Base-by-base conservation (phyloP, 2,797 vertebrate species). In the Anguilla anguilla region DNA sequence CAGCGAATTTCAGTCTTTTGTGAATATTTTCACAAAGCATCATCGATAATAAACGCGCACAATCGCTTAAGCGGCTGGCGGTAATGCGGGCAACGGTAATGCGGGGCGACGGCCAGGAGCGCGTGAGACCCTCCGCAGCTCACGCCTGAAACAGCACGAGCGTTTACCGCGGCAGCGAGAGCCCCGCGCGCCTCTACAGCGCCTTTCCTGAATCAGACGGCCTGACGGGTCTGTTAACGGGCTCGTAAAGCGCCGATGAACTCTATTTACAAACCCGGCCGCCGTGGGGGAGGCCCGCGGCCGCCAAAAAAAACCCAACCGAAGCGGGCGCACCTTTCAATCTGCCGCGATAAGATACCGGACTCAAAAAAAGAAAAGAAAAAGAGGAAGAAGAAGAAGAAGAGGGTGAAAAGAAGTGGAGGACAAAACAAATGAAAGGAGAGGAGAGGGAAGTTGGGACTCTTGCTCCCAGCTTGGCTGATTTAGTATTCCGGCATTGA, bases 401-500 rank as follows among this genome's bases (percentile, higher is more conserved):
- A 46, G 43, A 46, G 51, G 51, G 51, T 9, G 22, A 79, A 28
- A 0, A n/a, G 22, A 7, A 49, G 7, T 2, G 46, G 28, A n/a
- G 51, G 11, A 13, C 51, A 43, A 11, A 35, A 51, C 10, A 22
- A 69, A 69, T 5, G 2, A 49, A 49, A 0, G 39, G 22, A 51
- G 43, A 13, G 35, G 43, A 53, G 51, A 53, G 79, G 10, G 13
- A 51, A n/a, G 79, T n/a, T 28, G 79, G 22, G 79, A n/a, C 19
- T 49, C 25, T 25, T 10, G 43, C 46, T 51, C 43, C 7, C 79
- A 51, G 79, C 79, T 0, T 11, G 11, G 17, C 43, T 51, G 79
- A 82, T 82, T 51, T 82, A n/a, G 46, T 82, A 49, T 82, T 82
- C 79, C 6, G 6, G 79, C 46, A 51, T n/a, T 46, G 46, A 82